Percentiles rank a stretch among this genome's conserved stretches.
These are phyloP conservation scores for Lithophane socia DNA, from an alignment of 2,888 invertebrate species.

Conservation along the genomic window DNA sequence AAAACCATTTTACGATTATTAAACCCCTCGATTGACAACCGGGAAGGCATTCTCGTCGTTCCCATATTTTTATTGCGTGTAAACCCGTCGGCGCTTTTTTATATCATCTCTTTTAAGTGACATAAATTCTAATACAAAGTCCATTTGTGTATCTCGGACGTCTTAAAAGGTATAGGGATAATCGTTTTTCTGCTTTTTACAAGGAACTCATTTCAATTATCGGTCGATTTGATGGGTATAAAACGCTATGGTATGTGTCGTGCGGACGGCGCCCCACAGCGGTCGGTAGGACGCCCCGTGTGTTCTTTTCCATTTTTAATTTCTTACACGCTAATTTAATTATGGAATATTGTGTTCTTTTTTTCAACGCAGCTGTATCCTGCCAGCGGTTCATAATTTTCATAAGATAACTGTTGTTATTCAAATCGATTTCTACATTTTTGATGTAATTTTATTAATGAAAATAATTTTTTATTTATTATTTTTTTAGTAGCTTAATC, in stretches of 20 bases:
- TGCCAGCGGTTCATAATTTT: slow-evolving; percentile 81
- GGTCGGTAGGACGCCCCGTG: slow-evolving; percentile 82
- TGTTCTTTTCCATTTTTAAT: slow-evolving; percentile 82
- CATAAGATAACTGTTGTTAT: slow-evolving; percentile 79
- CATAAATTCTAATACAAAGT: slow-evolving; percentile 91
- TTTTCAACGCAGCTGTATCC: slow-evolving; percentile 85
- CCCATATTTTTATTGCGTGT: slow-evolving; percentile 90
- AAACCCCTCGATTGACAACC: slow-evolving; percentile 89
- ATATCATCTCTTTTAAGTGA: slow-evolving; percentile 90
- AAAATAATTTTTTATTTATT: slow-evolving; percentile 61
- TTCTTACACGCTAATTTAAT: slow-evolving; percentile 89
- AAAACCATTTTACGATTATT: slow-evolving; percentile 90
- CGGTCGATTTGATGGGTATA: slow-evolving; percentile 89
- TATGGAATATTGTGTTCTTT: slow-evolving; percentile 80
- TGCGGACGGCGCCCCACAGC: slow-evolving; percentile 86
- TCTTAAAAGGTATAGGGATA: slow-evolving; percentile 90
- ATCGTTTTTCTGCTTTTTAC: slow-evolving; percentile 90
- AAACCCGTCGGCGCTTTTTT: slow-evolving; percentile 89
- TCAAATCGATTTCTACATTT: slow-evolving; percentile 65
- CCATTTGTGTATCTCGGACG: slow-evolving; percentile 90
- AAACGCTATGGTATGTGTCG: slow-evolving; percentile 88
- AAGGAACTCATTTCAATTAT: slow-evolving; percentile 91
- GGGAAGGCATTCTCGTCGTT: slow-evolving; percentile 87
- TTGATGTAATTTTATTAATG: slow-evolving; percentile 66
- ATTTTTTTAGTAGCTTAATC: slow-evolving; percentile 67